Percentiles rank a stretch among this genome's conserved stretches.
phyloP scores from a whole-genome alignment of 2,113 vertebrate genomes.

The Pitta sordida region DNA sequence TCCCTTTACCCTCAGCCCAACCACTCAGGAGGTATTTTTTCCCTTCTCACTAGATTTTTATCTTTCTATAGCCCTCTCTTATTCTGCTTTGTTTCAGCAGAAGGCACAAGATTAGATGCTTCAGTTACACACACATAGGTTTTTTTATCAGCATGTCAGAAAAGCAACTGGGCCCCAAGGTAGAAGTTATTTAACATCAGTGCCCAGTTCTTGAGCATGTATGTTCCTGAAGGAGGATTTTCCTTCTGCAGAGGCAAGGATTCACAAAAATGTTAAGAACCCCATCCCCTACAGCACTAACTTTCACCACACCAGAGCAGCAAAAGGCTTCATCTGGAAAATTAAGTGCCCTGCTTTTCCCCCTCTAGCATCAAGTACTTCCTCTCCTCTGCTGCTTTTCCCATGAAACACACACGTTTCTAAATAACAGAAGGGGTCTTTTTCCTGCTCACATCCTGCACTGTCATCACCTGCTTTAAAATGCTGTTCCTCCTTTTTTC shows the following conservation, averaged over 20 bases:
- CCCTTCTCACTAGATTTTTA: not conserved
- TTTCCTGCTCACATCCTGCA: not conserved
- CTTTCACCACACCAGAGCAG: not conserved
- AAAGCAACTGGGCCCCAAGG: not conserved
- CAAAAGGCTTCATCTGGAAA: not conserved
- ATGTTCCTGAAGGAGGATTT: not conserved
- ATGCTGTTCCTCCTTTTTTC: not conserved
- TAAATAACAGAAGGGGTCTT: not conserved
- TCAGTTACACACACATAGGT: not conserved
- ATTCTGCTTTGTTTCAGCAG: not conserved
- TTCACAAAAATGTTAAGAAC: not conserved
- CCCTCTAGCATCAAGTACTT: not conserved
- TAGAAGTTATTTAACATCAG: not conserved
- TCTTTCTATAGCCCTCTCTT: not conserved
- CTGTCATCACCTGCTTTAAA: not conserved
- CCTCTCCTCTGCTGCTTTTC: not conserved
- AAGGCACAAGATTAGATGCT: not conserved
- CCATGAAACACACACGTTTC: not conserved
- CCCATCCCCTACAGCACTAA: not conserved
- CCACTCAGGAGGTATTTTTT: not conserved
- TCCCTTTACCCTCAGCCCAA: not conserved
- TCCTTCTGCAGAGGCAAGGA: not conserved
- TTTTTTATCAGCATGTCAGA: not conserved
- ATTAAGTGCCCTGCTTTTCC: not conserved
- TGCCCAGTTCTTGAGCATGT: rapidly evolving